Evolutionary conservation across 2,797 vertebrate genomes (phyloP), one percentile per base, ranked within the genome.

Genomic region (Trachops cirrhosus): DNA sequence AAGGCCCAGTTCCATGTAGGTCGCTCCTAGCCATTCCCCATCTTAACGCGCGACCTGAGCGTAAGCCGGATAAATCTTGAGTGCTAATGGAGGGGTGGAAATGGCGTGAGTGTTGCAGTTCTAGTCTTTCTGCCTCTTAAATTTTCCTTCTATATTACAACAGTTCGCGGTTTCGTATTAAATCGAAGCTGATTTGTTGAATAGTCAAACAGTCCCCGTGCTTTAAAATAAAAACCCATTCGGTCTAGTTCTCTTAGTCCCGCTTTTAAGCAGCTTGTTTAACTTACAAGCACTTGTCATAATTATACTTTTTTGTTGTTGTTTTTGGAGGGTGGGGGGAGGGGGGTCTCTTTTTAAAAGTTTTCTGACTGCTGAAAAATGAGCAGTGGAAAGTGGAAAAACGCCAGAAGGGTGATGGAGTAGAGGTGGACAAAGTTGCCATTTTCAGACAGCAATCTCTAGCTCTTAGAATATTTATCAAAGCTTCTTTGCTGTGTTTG

Each of bases 41-140:
- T 93, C n/a, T 95, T 84, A 37, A 67, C 44, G 2, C 3, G 79
- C 26, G 79, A 73, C 8, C 21, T 12, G 82, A 68, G 59, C 41
- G 70, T 11, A 54, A 89, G 78, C 82, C 73, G 22, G 50, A 19
- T 68, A 11, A 52, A 74, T 29, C 70, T 41, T 37, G 44, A 82
- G 77, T 22, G 91, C 37, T 64, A 16, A 70, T 57, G 1, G 39
- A 67, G 71, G 71, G 67, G 57, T 71, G 24, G 95, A 89, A 79
- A 94, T 87, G 94, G 95, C 94, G 92, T 77, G 95, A 84, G 39
- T 3, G 85, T 37, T 26, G 86, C 54, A 71, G 89, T n/a, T 46
- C 67, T 16, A 24, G 54, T 68, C 48, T 21, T 12, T 24, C 32
- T 77, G 74, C 84, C 62, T 70, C 57, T 62, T 16, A 11, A 7